These are phyloP conservation scores for Tokudaia muenninki DNA, from an alignment of 2,797 vertebrate species.

Conservation along the genomic window DNA sequence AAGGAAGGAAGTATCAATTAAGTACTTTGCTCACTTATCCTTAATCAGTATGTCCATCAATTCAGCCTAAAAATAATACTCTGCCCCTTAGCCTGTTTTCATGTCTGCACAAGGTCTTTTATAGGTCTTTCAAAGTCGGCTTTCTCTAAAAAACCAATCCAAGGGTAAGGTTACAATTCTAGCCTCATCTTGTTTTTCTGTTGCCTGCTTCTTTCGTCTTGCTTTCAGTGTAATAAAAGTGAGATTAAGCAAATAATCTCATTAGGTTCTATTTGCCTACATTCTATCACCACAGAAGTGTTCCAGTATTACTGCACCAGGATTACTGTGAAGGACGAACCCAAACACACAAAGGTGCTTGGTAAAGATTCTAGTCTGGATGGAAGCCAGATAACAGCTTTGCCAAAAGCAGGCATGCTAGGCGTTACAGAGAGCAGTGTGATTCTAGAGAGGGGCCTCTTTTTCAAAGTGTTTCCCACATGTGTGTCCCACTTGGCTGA, in stretches of 20 bases:
- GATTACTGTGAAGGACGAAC: slow-evolving; percentile 10
- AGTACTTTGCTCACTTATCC: neutral
- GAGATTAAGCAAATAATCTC: slow-evolving; percentile 64
- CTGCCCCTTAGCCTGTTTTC: slow-evolving; percentile 25
- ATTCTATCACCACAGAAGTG: neutral
- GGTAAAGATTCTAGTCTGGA: slow-evolving; percentile 69
- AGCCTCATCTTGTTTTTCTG: slow-evolving; percentile 33
- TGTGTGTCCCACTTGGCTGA: neutral
- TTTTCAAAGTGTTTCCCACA: slow-evolving; percentile 25
- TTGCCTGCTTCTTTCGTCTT: slow-evolving; percentile 45
- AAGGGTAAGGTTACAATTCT: slow-evolving; percentile 2
- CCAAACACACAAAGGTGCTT: neutral
- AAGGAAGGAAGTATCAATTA: slow-evolving; percentile 20
- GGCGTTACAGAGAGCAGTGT: slow-evolving; percentile 19
- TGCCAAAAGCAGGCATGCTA: neutral
- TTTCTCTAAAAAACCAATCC: slow-evolving; percentile 60
- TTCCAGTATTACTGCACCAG: neutral
- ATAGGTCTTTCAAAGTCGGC: slow-evolving; percentile 53
- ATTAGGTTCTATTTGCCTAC: slow-evolving; percentile 61
- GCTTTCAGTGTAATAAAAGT: slow-evolving; percentile 70
- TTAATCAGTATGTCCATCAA: slow-evolving; percentile 41
- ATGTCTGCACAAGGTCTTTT: slow-evolving; percentile 57
- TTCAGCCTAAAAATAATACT: slow-evolving; percentile 55
- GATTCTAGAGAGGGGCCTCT: neutral
- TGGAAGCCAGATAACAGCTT: slow-evolving; percentile 28